Conservation (phyloP, 2,888 invertebrate species). For the Xanthostigma xanthostigma region DNA sequence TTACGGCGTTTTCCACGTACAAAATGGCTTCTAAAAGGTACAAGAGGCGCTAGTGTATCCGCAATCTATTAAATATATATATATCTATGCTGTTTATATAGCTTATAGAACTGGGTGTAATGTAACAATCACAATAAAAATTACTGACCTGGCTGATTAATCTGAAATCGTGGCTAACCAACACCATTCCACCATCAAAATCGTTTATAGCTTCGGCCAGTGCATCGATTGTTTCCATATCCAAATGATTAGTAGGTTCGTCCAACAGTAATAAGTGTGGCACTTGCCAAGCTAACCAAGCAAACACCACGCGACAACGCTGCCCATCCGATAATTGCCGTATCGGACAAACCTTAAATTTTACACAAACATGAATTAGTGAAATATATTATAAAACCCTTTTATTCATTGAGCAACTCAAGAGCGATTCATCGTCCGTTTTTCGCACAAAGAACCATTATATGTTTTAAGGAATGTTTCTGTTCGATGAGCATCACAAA, state of each 20-base stretch:
- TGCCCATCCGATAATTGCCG: slow-evolving; percentile 94
- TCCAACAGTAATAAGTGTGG: slow-evolving; percentile 81
- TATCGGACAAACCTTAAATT: slow-evolving; percentile 71
- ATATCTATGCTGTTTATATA: too few relatives aligned
- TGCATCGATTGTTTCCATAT: slow-evolving; percentile 97
- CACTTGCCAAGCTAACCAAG: slow-evolving; percentile 94
- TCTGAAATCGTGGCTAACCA: slow-evolving; percentile 99
- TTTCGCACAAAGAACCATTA: too few relatives aligned
- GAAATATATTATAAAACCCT: too few relatives aligned
- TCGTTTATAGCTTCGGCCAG: slow-evolving; percentile 94
- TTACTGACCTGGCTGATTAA: slow-evolving; percentile 83
- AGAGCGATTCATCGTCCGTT: too few relatives aligned
- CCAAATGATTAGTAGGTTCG: slow-evolving; percentile 88
- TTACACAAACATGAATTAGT: too few relatives aligned
- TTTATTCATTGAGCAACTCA: too few relatives aligned
- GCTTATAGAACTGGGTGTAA: background rate
- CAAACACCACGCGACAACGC: slow-evolving; percentile 95
- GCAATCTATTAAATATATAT: too few relatives aligned
- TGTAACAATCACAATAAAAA: background rate
- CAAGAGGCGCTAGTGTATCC: too few relatives aligned
- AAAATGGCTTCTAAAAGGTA: too few relatives aligned
- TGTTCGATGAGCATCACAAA: too few relatives aligned
- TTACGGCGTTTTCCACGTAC: too few relatives aligned
- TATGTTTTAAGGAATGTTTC: too few relatives aligned
- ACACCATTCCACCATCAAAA: slow-evolving; percentile 95